Evolutionary conservation across 2,888 invertebrate species (phyloP).

Genomic region (Acanthosoma haemorrhoidale): DNA sequence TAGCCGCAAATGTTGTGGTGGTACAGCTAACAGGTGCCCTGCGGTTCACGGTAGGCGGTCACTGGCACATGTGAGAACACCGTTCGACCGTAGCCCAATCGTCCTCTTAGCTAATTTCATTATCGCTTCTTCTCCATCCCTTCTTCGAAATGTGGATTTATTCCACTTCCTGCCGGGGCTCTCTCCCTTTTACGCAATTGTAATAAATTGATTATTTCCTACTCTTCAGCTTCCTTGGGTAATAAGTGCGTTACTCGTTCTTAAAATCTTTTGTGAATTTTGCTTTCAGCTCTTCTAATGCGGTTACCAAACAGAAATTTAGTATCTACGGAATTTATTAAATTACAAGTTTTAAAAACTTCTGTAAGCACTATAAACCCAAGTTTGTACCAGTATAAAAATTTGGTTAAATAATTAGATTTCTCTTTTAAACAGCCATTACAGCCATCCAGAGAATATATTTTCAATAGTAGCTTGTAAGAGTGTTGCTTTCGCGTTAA

Average conservation of each 20-base stretch:
- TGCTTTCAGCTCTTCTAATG: not conserved
- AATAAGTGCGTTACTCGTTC: not conserved
- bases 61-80: not conserved
- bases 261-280: not conserved
- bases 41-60: not conserved
- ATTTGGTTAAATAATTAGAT: too few species aligned
- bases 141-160: not conserved
- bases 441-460: too few species aligned
- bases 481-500: not conserved
- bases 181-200: not conserved
- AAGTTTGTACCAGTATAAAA: too few species aligned
- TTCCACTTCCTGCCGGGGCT: not conserved
- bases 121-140: slow-evolving; percentile 2
- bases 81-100: too few species aligned
- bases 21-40: too few species aligned
- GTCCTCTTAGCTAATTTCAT: not conserved
- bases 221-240: not conserved
- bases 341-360: too few species aligned
- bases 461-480: too few species aligned
- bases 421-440: too few species aligned
- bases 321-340: too few species aligned
- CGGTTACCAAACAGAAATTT: too few species aligned
- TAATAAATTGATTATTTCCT: slow-evolving; percentile 3
- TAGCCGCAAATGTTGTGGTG: not conserved
- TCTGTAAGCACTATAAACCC: too few species aligned